These are phyloP conservation scores for Drosophila cyrtoloma DNA, from an alignment of 2,888 invertebrate species.

Conservation along the genomic window DNA sequence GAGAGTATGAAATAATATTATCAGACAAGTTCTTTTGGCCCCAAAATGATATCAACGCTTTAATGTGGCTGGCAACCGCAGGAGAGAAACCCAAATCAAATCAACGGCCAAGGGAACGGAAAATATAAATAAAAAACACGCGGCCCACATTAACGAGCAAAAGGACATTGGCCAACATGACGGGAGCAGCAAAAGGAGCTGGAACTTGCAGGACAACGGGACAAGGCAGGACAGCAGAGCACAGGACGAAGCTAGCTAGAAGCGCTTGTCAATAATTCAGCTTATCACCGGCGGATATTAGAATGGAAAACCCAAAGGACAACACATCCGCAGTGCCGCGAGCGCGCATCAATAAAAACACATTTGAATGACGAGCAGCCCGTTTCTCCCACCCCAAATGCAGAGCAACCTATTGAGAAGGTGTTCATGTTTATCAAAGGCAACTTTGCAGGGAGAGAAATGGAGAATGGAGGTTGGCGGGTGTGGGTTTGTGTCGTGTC, in stretches of 20 bases:
- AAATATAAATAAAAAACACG: slow-evolving; percentile 38
- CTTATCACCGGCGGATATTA: slow-evolving; percentile 85
- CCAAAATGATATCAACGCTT: slow-evolving; percentile 65
- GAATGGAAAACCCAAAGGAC: slow-evolving; percentile 80
- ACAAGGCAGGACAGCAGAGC: slow-evolving; percentile 40
- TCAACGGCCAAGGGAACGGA: slow-evolving; percentile 53
- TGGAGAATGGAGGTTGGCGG: slow-evolving; percentile 2
- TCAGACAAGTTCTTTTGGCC: slow-evolving; percentile 63
- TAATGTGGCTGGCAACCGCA: slow-evolving; percentile 42
- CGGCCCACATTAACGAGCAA: slow-evolving; percentile 50
- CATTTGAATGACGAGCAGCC: slow-evolving; percentile 63
- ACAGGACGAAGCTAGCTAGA: slow-evolving; percentile 33
- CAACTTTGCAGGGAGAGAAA: slow-evolving; percentile 5
- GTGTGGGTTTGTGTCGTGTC: slow-evolving; percentile 26
- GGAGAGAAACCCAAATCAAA: slow-evolving; percentile 62
- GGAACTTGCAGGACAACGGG: slow-evolving; percentile 17
- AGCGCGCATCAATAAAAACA: slow-evolving; percentile 76
- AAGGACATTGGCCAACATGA: slow-evolving; percentile 48
- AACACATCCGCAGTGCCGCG: slow-evolving; percentile 71
- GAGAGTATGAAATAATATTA: slow-evolving; percentile 53
- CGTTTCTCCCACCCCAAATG: background rate
- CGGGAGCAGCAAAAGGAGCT: slow-evolving; percentile 20
- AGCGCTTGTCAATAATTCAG: slow-evolving; percentile 82
- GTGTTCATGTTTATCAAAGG: slow-evolving; percentile 75
- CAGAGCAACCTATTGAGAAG: slow-evolving; percentile 56